phyloP scores from a whole-genome alignment of 1,140 invertebrate species.

The Cylas formicarius region DNA sequence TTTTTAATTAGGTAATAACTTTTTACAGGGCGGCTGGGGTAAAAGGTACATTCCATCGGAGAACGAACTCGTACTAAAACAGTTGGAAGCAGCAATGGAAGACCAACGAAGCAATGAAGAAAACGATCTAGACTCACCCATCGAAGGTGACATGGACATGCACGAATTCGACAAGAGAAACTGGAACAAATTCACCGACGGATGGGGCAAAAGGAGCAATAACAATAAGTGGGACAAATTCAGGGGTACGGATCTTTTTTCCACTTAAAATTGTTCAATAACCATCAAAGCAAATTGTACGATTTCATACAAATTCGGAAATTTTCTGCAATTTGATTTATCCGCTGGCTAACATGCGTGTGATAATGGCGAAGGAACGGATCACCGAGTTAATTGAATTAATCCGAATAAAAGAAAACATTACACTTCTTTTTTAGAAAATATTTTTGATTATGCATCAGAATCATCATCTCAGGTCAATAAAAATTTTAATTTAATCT shows the following conservation, averaged over 20 bases:
- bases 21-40: slow-evolving; percentile 40
- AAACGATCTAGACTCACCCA: slow-evolving; percentile 19
- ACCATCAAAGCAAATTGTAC: background rate
- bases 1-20: too few species aligned
- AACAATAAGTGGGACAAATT: slow-evolving; percentile 53
- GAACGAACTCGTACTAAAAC: slow-evolving; percentile 30
- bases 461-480: too few species aligned
- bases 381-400: too few species aligned
- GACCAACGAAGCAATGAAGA: slow-evolving; percentile 24
- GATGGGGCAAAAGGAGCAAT: slow-evolving; percentile 56
- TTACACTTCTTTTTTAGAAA: too few species aligned
- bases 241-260: slow-evolving; percentile 50
- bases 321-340: background rate
- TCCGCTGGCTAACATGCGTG: background rate
- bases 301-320: background rate
- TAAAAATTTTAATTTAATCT: too few species aligned
- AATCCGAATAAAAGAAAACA: too few species aligned
- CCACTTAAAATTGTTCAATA: background rate
- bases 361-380: too few species aligned
- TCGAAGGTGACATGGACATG: slow-evolving; percentile 17
- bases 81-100: slow-evolving; percentile 28
- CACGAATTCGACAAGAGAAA: slow-evolving; percentile 49
- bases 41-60: slow-evolving; percentile 36
- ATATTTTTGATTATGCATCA: too few species aligned
- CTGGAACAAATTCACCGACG: slow-evolving; percentile 54